Evolutionary conservation across 1,140 invertebrate genomes (phyloP), one percentile per base, ranked within the genome.

Genomic region (Scaptomyza pallida): DNA sequence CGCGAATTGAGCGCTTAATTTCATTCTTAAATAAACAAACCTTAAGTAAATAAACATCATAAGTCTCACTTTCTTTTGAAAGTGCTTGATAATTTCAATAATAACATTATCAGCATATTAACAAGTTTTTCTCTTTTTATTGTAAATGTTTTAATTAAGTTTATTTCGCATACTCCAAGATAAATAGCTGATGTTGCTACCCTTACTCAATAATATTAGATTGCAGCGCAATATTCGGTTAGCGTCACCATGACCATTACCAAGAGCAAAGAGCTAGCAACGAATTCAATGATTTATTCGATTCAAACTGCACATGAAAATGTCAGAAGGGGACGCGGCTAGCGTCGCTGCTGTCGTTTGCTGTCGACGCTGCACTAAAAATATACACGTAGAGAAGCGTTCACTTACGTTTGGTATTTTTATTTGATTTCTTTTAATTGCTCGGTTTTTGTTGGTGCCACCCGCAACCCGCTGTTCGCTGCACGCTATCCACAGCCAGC

Each of bases 391-490:
- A 30, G 26, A 40, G 30, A 68, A 62, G 37, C 62, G 43, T 65
- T 71, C 52, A 68, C 50, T 65, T 60, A 37, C 35, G 45, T 62
- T 51, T 48, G 55, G 61, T 56, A 64, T 75, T 75, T 75, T 51
- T 75, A 64, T 62, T 62, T 59, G 76, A 82, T 88, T 78, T 82
- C 56, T 43, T 75, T 89, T 89, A 88, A 88, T 88, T 88, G 61
- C 61, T 71, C 44, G 44, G 16, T 19, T 19, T 56, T 41, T 47
- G 52, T 17, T 47, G 75, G 70, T 74, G 70, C 17, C 10, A 41
- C 10, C 21, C 15, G 21, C 15, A 37, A 40, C 23, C 23, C 23
- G 26, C 45, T 48, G 16, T 17, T 26, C 8, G 50, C n/a, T n/a
- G n/a, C n/a, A 44, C 23, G 23, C 23, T 26, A n/a, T n/a, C n/a